These are phyloP conservation scores for Carpatolechia fugitivella DNA, from an alignment of 2,888 invertebrate genomes.

Conservation along the genomic window DNA sequence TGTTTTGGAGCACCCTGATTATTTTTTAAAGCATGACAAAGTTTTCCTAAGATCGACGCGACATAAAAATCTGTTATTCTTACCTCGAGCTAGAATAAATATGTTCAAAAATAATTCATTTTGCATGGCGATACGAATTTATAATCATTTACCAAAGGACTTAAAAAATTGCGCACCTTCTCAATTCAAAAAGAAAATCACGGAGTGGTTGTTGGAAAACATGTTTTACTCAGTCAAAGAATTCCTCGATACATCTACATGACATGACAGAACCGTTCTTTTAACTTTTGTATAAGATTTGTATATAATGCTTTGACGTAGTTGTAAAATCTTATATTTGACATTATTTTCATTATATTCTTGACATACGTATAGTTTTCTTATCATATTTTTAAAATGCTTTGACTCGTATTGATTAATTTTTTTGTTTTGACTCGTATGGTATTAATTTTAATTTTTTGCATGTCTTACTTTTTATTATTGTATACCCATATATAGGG, in stretches of 20 bases:
- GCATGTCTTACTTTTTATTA: too few relatives aligned
- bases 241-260: neutral
- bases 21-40: neutral
- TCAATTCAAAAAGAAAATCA: neutral
- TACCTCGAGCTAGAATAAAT: neutral
- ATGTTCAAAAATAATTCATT: neutral
- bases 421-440: too few relatives aligned
- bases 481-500: too few relatives aligned
- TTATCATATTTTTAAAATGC: too few relatives aligned
- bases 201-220: neutral
- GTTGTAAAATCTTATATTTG: too few relatives aligned
- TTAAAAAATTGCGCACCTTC: neutral
- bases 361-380: too few relatives aligned
- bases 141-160: neutral
- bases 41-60: neutral
- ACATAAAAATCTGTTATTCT: neutral
- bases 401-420: too few relatives aligned
- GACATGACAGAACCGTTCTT: too few relatives aligned
- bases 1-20: neutral
- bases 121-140: neutral
- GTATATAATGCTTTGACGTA: too few relatives aligned
- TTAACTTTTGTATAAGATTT: too few relatives aligned
- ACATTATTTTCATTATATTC: too few relatives aligned
- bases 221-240: neutral
- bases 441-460: too few relatives aligned